Conservation (phyloP, 2,888 invertebrate genomes). For the Scrobipalpa atriplicella region DNA sequence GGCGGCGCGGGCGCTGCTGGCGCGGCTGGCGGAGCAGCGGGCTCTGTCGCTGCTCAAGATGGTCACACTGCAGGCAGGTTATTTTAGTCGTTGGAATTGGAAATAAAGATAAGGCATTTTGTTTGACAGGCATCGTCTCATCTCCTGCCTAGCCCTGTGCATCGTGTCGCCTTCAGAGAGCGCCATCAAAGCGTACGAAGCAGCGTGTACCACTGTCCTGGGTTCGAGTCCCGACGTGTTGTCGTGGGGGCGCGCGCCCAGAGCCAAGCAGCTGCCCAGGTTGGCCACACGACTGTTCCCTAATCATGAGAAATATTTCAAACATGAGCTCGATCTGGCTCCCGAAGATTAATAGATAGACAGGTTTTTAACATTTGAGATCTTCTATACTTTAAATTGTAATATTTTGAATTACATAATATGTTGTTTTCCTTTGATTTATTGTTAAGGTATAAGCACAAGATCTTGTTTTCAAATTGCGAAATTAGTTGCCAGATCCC, state of each 20-base stretch:
- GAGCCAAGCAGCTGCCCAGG: slow-evolving; percentile 45
- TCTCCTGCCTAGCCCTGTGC: slow-evolving; percentile 63
- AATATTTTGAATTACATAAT: too few relatives aligned
- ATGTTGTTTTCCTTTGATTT: too few relatives aligned
- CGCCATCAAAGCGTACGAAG: slow-evolving; percentile 49
- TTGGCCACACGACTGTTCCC: slow-evolving; percentile 58
- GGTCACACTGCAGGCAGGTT: slow-evolving; percentile 38
- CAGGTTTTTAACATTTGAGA: too few relatives aligned
- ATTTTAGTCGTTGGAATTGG: too few relatives aligned
- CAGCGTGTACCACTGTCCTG: slow-evolving; percentile 44
- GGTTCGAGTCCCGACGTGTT: slow-evolving; percentile 47
- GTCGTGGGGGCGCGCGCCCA: slow-evolving; percentile 49
- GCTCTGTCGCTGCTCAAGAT: slow-evolving; percentile 28
- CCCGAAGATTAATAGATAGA: slow-evolving; percentile 34
- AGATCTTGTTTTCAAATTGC: too few relatives aligned
- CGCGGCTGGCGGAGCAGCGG: slow-evolving; percentile 52
- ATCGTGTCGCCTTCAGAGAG: slow-evolving; percentile 45
- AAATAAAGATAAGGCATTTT: too few relatives aligned
- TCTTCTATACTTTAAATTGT: too few relatives aligned
- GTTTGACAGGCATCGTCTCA: slow-evolving; percentile 57
- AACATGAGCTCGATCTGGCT: slow-evolving; percentile 45
- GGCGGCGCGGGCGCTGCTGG: slow-evolving; percentile 38
- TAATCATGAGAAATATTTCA: slow-evolving; percentile 51
- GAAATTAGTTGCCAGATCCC: too few relatives aligned
- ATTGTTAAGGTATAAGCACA: too few relatives aligned